These are phyloP conservation scores for Alviniconcha marisindica DNA, from an alignment of 1,140 invertebrate genomes.

Conservation along the genomic window DNA sequence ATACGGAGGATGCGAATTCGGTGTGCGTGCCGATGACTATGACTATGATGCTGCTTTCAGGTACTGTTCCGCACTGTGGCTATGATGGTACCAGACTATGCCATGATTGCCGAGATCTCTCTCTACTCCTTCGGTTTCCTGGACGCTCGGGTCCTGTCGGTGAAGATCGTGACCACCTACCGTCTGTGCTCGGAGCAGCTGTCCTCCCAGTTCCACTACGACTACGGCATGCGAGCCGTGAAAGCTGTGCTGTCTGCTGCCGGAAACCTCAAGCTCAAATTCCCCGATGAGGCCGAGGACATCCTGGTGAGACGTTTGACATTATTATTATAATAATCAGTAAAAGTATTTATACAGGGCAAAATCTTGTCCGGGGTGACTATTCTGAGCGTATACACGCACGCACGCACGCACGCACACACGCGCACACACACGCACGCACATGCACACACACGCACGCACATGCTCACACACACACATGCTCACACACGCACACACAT, in stretches of 20 bases:
- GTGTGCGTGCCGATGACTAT: not conserved
- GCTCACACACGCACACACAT: too few relatives aligned
- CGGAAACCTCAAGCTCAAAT: slow-evolving; percentile 77
- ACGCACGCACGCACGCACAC: too few relatives aligned
- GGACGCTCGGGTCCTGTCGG: slow-evolving; percentile 73
- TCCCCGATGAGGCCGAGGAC: slow-evolving; percentile 76
- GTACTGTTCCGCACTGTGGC: slow-evolving; percentile 43
- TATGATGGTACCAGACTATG: slow-evolving; percentile 74
- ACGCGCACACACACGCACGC: too few relatives aligned
- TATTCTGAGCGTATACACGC: too few relatives aligned
- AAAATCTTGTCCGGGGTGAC: too few relatives aligned
- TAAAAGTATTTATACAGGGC: too few relatives aligned
- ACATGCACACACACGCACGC: too few relatives aligned
- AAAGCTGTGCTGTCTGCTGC: slow-evolving; percentile 77
- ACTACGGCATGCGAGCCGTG: slow-evolving; percentile 77
- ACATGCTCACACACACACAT: too few relatives aligned
- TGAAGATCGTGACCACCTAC: slow-evolving; percentile 77
- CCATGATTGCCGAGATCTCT: slow-evolving; percentile 77
- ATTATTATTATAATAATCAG: too few relatives aligned
- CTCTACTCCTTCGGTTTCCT: slow-evolving; percentile 77
- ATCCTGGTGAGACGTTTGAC: slow-evolving; percentile 71
- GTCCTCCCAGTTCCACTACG: slow-evolving; percentile 77
- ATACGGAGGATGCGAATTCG: too few relatives aligned
- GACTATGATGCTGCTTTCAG: not conserved
- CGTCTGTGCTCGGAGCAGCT: slow-evolving; percentile 76